Evolutionary conservation across 1,140 invertebrate genomes (phyloP).

Genomic region (Drosophila seguyi): DNA sequence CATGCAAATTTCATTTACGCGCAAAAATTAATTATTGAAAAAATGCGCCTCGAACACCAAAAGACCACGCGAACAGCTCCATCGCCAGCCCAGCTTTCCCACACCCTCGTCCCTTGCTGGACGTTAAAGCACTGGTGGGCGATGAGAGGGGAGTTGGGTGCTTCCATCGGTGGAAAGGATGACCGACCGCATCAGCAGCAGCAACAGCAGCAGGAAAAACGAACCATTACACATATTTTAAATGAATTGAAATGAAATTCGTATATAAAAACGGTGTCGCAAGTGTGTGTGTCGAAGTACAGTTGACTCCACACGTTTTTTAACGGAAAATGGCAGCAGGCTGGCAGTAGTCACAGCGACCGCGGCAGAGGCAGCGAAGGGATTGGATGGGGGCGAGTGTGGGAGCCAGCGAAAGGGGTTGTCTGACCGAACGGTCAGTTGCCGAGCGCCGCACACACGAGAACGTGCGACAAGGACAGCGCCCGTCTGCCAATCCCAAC

Average conservation of each 20-base stretch:
- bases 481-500: conserved; percentile 51
- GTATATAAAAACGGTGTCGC: conserved; percentile 72
- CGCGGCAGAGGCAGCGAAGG: conserved; percentile 12
- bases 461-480: conserved; percentile 46
- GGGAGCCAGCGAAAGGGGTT: conserved; percentile 29
- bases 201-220: conserved; percentile 24
- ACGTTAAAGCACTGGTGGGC: conserved; percentile 13
- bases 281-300: conserved; percentile 67
- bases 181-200: conserved; percentile 33
- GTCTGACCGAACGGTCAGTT: conserved; percentile 52
- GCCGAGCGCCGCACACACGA: conserved; percentile 42
- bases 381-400: conserved; percentile 2
- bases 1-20: conserved; percentile 82
- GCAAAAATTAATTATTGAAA: conserved; percentile 84
- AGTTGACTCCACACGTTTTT: conserved; percentile 79
- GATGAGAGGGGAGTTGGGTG: conserved; percentile 8
- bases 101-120: background rate
- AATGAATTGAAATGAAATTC: conserved; percentile 83
- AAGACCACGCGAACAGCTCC: conserved; percentile 21
- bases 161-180: conserved; percentile 69
- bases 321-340: conserved; percentile 63
- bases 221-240: conserved; percentile 79
- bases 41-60: conserved; percentile 62
- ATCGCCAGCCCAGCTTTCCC: background rate
- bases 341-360: conserved; percentile 39